Base-by-base conservation (phyloP, 2,797 vertebrate species). In the Mormyrops attenuatus region DNA sequence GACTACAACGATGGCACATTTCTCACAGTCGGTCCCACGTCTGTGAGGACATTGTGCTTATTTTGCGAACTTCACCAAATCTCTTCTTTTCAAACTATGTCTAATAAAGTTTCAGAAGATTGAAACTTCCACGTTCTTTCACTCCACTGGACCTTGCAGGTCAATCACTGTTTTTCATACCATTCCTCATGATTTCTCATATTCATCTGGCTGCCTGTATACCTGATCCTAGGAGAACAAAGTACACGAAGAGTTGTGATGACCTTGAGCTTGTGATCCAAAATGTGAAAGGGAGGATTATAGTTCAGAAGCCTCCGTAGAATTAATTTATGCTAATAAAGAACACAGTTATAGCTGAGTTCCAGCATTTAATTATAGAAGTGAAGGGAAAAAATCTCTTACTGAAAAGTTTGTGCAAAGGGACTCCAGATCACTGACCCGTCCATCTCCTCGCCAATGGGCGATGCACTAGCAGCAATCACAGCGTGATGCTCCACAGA, bases 251-350 rank as follows among this genome's bases (percentile, higher is more conserved):
- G 89, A 85, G 50, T 49, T 34, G 17, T 89, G 80, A 30, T 89
- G 41, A 85, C 88, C 88, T 89, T 53, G 88, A 55, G 38, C 20
- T 22, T 66, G 20, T 47, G 57, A 44, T 88, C 41, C 57, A 22
- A 13, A 47, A 66, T 63, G 41, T 88, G 38, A 44, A 9, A 15
- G 41, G n/a, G 87, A 44, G 57, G 55, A 88, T 66, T 88, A 63
- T 44, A 87, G 53, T 55, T 57, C 85, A 60, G 26, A 87, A 57
- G 7, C 85, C 38, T 55, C 26, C 3, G 30, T 57, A 55, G 53
- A 87, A 87, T 88, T 88, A 88, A 88, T 47, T 88, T 66, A 66
- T 88, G 87, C 13, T 66, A 88, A 88, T 63, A 88, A 88, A 66
- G 63, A 69, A 44, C 87, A 88, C 17, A 66, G 63, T 38, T 66